These are phyloP conservation scores for Pachyseris speciosa DNA, from an alignment of 64 coral and sea anemone genomes.

Conservation along the genomic window DNA sequence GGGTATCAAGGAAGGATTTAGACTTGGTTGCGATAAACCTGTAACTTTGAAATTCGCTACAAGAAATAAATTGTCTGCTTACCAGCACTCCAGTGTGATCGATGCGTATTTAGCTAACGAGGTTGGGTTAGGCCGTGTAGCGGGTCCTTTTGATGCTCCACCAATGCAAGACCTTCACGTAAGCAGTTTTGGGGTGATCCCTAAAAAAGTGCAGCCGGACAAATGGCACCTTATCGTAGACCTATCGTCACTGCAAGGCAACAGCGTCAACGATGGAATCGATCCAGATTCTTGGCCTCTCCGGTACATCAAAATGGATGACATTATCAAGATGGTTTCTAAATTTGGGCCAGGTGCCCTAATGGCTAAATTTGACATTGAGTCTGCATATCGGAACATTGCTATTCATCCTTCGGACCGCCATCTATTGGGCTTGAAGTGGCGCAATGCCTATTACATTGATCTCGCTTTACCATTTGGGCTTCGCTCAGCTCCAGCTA, in stretches of 20 bases:
- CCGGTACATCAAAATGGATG: too few species aligned
- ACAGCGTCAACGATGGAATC: constrained; percentile 38
- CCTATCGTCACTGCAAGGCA: background rate
- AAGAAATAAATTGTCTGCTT: background rate
- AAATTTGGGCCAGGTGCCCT: constrained; percentile 11
- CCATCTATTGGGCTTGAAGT: constrained; percentile 9
- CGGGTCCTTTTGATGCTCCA: background rate
- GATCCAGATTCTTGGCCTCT: too few species aligned
- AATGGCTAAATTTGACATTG: too few species aligned
- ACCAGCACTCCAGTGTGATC: background rate
- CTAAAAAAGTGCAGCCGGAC: background rate
- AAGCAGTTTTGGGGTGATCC: constrained; percentile 35
- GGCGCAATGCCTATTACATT: constrained; percentile 5
- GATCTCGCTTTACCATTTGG: constrained; percentile 29
- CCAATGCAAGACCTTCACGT: background rate
- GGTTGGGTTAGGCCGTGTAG: background rate
- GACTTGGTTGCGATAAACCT: background rate
- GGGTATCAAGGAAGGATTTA: too few species aligned
- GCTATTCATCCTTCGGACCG: constrained; percentile 8
- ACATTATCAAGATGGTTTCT: background rate
- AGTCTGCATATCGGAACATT: background rate
- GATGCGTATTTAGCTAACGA: constrained; percentile 32
- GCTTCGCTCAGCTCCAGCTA: background rate
- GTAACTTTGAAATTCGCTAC: background rate
- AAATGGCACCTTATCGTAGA: constrained; percentile 51